Percentiles rank a stretch among this genome's conserved stretches.
These are phyloP conservation scores for Neoniphon sammara DNA, from an alignment of 2,797 vertebrate species.

Conservation along the genomic window DNA sequence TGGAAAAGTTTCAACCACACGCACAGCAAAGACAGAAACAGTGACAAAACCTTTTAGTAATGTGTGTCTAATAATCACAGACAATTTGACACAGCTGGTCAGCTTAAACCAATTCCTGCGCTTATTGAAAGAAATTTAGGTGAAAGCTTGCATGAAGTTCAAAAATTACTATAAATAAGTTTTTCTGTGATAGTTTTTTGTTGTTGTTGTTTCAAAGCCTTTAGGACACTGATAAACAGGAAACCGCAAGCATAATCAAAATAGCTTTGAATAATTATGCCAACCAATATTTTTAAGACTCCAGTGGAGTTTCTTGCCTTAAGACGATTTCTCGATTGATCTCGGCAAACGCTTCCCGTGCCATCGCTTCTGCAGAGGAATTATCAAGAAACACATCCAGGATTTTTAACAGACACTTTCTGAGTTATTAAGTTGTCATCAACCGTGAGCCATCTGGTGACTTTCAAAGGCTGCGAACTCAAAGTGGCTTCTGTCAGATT, in stretches of 20 bases:
- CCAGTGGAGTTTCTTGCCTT: slow-evolving; percentile 10
- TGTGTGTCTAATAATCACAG: too few relatives aligned
- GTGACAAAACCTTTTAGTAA: slow-evolving; percentile 1
- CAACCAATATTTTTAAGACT: slow-evolving; percentile 22
- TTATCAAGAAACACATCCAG: slow-evolving; percentile 32
- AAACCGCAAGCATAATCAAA: slow-evolving; percentile 24
- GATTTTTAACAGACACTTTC: slow-evolving; percentile 48
- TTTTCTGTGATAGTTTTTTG: slow-evolving; percentile 26
- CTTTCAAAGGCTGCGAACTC: slow-evolving; percentile 7
- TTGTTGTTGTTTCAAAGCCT: slow-evolving; percentile 18
- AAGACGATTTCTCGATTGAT: slow-evolving; percentile 21
- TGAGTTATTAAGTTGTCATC: slow-evolving; percentile 27
- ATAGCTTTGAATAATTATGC: slow-evolving; percentile 31
- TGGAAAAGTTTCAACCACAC: not conserved
- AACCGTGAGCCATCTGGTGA: slow-evolving; percentile 14
- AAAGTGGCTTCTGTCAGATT: slow-evolving; percentile 32
- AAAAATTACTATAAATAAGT: slow-evolving; percentile 15
- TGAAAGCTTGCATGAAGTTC: not conserved
- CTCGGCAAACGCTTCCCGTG: slow-evolving; percentile 21
- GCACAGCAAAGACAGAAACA: slow-evolving; percentile 12
- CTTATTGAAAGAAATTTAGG: slow-evolving; percentile 16
- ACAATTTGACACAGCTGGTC: slow-evolving; percentile 4
- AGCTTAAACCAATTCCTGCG: slow-evolving; percentile 4
- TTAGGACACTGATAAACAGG: slow-evolving; percentile 11
- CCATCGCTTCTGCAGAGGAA: slow-evolving; percentile 42